Base-by-base conservation (phyloP, 2,888 invertebrate species). In the Mimachlamys varia region DNA sequence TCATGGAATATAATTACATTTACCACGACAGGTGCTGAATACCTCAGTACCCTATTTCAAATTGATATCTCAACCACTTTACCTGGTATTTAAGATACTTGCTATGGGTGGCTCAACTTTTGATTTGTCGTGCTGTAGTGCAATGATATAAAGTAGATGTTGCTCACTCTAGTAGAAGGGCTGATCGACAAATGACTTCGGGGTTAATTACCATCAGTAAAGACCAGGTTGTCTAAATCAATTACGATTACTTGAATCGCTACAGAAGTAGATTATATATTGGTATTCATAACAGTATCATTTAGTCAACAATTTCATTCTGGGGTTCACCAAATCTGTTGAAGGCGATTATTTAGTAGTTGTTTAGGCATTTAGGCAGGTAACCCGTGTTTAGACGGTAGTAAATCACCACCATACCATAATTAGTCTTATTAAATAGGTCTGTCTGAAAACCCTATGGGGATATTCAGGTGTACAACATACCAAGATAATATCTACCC, bases 191-290 rank as follows among this genome's bases (percentile, higher is more conserved):
- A 58, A 76, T 76, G 76, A 76, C 33, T 76, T 76, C 27, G 76
- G 17, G 76, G 76, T 76, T 76, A 76, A 76, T 76, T 76, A 76
- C 33, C 76, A 33, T 76, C 22, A 76, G 76, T 76, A 76, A 76
- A 33, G 76, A 76, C 33, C 2, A 53, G 1, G 53, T 53, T 76
- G 76, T 76, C 76, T 76, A 76, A 76, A 76, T 76, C 76, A 76
- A 76, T 76, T 76, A 76, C 76, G 33, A 33, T 76, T 76, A 76
- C 76, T 33, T 33, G 4, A 76, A 76, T 0, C 19, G 33, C 13
- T 76, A 76, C 33, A 33, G 53, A 53, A 53, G 12, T 33, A 33
- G 76, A 33, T 33, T 76, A 76, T 76, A 76, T 33, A 27, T 33
- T 33, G 12, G 33, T 76, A 33, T 76, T 76, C 27, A 76, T 76